These are phyloP conservation scores for Charina bottae DNA, from an alignment of 2,113 vertebrate genomes.

Conservation along the genomic window DNA sequence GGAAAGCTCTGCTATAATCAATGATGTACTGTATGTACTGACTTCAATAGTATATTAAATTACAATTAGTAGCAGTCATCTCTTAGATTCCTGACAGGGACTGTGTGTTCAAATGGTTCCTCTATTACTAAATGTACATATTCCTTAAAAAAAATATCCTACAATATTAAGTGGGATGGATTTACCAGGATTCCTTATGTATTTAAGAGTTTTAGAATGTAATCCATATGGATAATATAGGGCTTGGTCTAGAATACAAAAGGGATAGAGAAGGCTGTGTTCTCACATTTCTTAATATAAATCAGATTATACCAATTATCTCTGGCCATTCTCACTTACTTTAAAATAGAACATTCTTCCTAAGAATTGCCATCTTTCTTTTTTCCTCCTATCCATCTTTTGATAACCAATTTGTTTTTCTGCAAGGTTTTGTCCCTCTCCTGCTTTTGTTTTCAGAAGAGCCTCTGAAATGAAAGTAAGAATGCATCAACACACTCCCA, in stretches of 20 bases:
- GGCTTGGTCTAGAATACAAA: not conserved
- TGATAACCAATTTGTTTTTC: not conserved
- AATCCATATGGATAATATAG: not conserved
- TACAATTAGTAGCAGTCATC: not conserved
- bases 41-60: not conserved
- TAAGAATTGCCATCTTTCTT: not conserved
- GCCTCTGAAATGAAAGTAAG: not conserved
- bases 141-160: not conserved
- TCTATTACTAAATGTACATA: not conserved
- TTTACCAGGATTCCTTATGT: not conserved
- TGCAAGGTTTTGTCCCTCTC: not conserved
- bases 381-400: not conserved
- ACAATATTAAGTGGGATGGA: not conserved
- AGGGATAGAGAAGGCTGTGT: not conserved
- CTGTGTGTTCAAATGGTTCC: not conserved
- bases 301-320: not conserved
- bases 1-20: too few species aligned
- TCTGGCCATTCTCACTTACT: not conserved
- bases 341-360: not conserved
- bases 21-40: not conserved
- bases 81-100: not conserved
- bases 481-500: not conserved
- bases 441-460: not conserved
- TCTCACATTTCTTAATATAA: not conserved
- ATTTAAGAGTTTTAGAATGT: not conserved